A percentile compares a stretch with the other conserved stretches of the same genome.
phyloP scores from a whole-genome alignment of 1,140 invertebrate genomes.

The Polyergus mexicanus region DNA sequence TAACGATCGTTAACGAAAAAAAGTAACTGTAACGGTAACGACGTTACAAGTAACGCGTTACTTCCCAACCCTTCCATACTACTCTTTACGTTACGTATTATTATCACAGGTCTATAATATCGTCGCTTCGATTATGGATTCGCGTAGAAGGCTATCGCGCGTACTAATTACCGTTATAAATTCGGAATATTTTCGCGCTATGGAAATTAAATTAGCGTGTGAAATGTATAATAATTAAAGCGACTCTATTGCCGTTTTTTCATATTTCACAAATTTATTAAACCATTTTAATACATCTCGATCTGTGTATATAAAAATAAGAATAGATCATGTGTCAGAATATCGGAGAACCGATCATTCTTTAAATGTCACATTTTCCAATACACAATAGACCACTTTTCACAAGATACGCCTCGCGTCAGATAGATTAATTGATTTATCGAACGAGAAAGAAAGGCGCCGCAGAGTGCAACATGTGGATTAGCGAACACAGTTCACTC shows the following conservation, averaged over 20 bases:
- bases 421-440: slow-evolving; percentile 62
- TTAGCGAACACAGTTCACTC: neutral
- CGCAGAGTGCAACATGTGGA: neutral
- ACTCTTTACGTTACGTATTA: slow-evolving; percentile 67
- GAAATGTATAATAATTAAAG: slow-evolving; percentile 6
- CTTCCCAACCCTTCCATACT: too few species aligned
- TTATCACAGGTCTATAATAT: slow-evolving; percentile 57
- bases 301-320: slow-evolving; percentile 28
- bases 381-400: slow-evolving; percentile 36
- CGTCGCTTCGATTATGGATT: slow-evolving; percentile 51
- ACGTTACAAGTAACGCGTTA: too few species aligned
- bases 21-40: too few species aligned
- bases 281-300: neutral
- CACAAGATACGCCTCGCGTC: slow-evolving; percentile 37
- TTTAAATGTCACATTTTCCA: slow-evolving; percentile 59
- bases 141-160: neutral
- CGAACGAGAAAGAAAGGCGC: neutral
- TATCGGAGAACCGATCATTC: neutral
- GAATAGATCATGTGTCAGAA: neutral
- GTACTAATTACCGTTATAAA: slow-evolving; percentile 12
- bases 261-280: neutral
- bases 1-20: too few species aligned
- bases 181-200: neutral
- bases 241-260: neutral
- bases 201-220: neutral